A percentile compares a stretch with the other conserved stretches of the same genome.
phyloP scores from a whole-genome alignment of 1,140 invertebrate species.

The Leptopilina clavipes region DNA sequence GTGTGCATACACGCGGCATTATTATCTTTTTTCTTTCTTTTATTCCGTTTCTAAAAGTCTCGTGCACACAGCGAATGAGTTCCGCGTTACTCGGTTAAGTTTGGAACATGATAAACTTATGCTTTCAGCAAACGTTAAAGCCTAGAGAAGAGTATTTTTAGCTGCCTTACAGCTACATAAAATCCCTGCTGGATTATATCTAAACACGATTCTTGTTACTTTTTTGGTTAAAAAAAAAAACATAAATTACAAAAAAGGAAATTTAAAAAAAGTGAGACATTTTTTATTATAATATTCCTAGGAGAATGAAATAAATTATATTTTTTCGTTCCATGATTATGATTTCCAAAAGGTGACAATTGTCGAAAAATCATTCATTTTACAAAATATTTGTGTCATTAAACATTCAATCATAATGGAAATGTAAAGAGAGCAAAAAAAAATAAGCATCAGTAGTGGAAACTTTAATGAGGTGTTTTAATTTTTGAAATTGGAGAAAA shows the following conservation, averaged over 20 bases:
- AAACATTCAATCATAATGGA: background rate
- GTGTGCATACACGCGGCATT: constrained; percentile 25
- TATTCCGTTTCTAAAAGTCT: constrained; percentile 43
- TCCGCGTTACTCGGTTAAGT: constrained; percentile 55
- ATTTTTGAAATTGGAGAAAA: background rate
- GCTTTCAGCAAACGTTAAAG: constrained; percentile 47
- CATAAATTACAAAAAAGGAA: no score
- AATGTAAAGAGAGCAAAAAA: background rate
- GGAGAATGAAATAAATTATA: no score
- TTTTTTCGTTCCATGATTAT: no score
- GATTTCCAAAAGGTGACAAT: no score
- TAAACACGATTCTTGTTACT: no score
- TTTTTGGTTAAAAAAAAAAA: no score
- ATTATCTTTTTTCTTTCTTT: constrained; percentile 42
- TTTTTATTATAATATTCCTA: no score
- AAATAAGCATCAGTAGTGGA: background rate
- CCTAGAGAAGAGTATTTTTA: constrained; percentile 47
- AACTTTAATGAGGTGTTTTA: background rate
- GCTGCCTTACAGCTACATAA: constrained; percentile 37
- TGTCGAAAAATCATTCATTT: no score
- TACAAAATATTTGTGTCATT: background rate
- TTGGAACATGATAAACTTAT: constrained; percentile 51
- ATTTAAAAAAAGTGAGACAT: no score
- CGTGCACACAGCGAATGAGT: constrained; percentile 46
- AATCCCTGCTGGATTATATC: constrained; percentile 4